Evolutionary conservation across 2,888 invertebrate genomes (phyloP).

Genomic region (Lepidocyrtoides sp.): DNA sequence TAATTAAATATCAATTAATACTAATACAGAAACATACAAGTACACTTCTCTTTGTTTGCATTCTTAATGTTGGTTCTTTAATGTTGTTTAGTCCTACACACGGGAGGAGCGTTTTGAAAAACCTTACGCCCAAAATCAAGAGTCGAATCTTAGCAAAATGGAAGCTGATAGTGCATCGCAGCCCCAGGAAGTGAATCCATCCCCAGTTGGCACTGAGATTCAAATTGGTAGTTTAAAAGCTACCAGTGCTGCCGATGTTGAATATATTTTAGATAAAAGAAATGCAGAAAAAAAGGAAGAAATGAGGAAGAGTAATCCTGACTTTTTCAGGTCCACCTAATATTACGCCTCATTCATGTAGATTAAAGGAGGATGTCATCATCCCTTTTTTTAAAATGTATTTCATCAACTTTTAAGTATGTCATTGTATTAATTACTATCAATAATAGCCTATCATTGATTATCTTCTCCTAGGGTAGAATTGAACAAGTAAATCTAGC

Average conservation of each 20-base stretch:
- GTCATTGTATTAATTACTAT: too few species aligned
- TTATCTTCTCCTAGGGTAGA: too few species aligned
- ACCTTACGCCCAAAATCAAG: slow-evolving; percentile 28
- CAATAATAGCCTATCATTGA: too few species aligned
- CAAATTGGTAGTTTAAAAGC: slow-evolving; percentile 80
- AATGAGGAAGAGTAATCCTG: slow-evolving; percentile 88
- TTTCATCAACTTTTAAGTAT: too few species aligned
- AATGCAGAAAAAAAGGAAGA: slow-evolving; percentile 89
- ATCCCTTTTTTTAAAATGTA: too few species aligned
- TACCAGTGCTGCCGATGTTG: slow-evolving; percentile 87
- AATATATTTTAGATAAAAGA: slow-evolving; percentile 88
- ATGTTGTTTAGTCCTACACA: slow-evolving; percentile 15
- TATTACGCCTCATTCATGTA: too few species aligned
- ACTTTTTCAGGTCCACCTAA: slow-evolving; percentile 81
- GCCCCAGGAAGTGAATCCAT: not conserved
- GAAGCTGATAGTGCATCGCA: slow-evolving; percentile 53
- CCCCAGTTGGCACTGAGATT: slow-evolving; percentile 74
- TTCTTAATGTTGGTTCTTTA: too few species aligned
- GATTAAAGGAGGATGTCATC: too few species aligned
- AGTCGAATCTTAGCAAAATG: slow-evolving; percentile 4
- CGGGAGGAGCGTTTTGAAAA: slow-evolving; percentile 44
- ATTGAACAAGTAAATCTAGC: too few species aligned
- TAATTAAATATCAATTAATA: slow-evolving; percentile 22
- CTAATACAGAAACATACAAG: too few species aligned
- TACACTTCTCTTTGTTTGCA: too few species aligned